These are phyloP conservation scores for Vimba vimba DNA, from an alignment of 2,113 vertebrate species.

Conservation along the genomic window DNA sequence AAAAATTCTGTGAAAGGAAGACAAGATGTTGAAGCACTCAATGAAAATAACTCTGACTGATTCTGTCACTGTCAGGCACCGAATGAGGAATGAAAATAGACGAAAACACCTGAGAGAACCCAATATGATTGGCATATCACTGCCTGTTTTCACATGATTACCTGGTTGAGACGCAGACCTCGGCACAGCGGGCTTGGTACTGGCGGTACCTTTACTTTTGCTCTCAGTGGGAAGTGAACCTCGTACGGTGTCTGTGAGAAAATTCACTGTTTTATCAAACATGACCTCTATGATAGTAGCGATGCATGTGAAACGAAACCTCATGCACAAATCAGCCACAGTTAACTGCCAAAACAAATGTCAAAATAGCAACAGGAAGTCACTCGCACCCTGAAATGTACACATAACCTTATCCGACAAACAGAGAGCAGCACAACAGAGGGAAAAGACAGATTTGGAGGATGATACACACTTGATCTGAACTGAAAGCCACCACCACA, in stretches of 20 bases:
- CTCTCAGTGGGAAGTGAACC: slow-evolving; percentile 77
- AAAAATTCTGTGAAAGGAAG: background rate
- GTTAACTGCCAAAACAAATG: background rate
- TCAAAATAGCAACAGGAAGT: background rate
- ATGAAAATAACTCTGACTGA: slow-evolving; percentile 10
- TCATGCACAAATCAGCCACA: background rate
- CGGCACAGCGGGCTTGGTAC: slow-evolving; percentile 73
- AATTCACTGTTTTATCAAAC: slow-evolving; percentile 65
- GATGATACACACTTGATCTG: background rate
- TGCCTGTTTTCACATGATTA: slow-evolving; percentile 66
- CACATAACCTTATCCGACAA: background rate
- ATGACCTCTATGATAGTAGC: background rate
- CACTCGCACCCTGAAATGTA: background rate
- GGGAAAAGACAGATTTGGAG: background rate
- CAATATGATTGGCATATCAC: slow-evolving; percentile 6
- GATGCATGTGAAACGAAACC: background rate
- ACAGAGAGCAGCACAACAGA: background rate
- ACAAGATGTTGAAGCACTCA: background rate
- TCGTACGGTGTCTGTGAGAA: slow-evolving; percentile 80
- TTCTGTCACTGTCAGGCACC: slow-evolving; percentile 1
- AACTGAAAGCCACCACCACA: background rate
- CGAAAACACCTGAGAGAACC: background rate
- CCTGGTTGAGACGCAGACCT: slow-evolving; percentile 91
- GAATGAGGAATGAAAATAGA: background rate
- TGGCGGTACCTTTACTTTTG: slow-evolving; percentile 74